Base-by-base conservation (phyloP, 2,888 invertebrate species). In the Orthosia incerta region DNA sequence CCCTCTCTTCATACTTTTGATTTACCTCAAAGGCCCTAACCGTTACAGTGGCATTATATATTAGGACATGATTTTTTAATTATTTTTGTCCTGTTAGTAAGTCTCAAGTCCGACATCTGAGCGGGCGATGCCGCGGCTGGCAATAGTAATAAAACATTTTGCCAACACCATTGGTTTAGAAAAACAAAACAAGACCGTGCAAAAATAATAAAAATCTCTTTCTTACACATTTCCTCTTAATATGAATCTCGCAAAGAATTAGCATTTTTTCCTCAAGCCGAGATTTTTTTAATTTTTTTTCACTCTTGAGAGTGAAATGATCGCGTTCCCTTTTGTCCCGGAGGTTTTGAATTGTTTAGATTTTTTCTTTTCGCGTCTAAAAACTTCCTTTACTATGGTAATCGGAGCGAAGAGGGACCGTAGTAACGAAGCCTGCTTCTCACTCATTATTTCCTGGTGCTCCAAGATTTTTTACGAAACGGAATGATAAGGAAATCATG, bases 391-490 rank as follows among this genome's bases (percentile, higher is more conserved):
- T 83, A 80, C 85, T 84, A 86, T 86, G 88, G 84, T 86, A 87
- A 87, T 86, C 81, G 71, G 78, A 77, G 76, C 64, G 72, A 31
- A 71, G 67, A 75, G 83, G 82, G 74, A 80, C 66, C 74, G 78
- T 75, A 79, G 87, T 88, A 90, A 90, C 89, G 86, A 86, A 84
- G 74, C 76, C 80, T 76, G 88, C 83, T 88, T 83, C 66, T 79
- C 81, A 86, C 86, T 90, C 87, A 89, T 90, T 90, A 88, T 89
- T 85, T 84, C 62, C 69, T 79, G 81, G 78, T 61, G 70, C 79
- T 79, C 61, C 66, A 82, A 82, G 82, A 79, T 82, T 82, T 80
- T 67, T 79, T 67, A 63, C 74, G 63, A 74, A 77, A 71, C 71
- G 53, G 51, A 80, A 67, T 69, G 65, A 77, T 80, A 69, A 77